These are phyloP conservation scores for Edolisoma coerulescens DNA, from an alignment of 2,113 vertebrate species.

Conservation along the genomic window DNA sequence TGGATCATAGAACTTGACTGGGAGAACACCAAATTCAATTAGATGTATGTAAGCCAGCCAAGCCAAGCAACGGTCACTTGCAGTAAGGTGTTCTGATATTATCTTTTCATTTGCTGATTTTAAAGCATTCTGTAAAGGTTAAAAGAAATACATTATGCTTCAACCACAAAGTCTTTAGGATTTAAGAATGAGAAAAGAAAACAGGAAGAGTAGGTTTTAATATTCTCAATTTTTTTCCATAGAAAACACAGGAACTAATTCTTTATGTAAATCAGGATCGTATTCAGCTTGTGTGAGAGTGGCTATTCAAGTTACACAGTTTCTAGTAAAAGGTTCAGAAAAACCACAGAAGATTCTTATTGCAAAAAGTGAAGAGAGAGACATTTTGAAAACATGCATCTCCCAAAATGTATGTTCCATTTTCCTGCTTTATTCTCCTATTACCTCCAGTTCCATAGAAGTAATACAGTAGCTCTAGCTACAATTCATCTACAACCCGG, in stretches of 20 bases:
- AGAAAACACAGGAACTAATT: background rate
- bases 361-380: background rate
- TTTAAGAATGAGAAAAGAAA: background rate
- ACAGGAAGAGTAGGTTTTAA: background rate
- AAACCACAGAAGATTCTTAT: background rate
- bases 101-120: constrained; percentile 67
- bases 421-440: background rate
- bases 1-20: constrained; percentile 83
- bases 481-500: background rate
- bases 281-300: background rate
- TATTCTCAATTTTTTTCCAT: background rate
- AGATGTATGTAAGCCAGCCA: constrained; percentile 94
- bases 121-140: constrained; percentile 80
- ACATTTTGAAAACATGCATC: background rate
- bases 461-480: background rate
- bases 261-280: background rate
- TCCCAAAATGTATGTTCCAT: background rate
- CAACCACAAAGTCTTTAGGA: background rate
- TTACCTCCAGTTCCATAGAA: background rate
- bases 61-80: constrained; percentile 82
- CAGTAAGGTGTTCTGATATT: constrained; percentile 71
- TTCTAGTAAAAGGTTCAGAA: background rate
- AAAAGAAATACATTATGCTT: background rate
- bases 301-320: background rate
- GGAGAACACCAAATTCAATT: constrained; percentile 85